Percentiles rank a stretch among this genome's conserved stretches.
phyloP scores from a whole-genome alignment of 1,140 invertebrate species.

The Drosophila arawakana region DNA sequence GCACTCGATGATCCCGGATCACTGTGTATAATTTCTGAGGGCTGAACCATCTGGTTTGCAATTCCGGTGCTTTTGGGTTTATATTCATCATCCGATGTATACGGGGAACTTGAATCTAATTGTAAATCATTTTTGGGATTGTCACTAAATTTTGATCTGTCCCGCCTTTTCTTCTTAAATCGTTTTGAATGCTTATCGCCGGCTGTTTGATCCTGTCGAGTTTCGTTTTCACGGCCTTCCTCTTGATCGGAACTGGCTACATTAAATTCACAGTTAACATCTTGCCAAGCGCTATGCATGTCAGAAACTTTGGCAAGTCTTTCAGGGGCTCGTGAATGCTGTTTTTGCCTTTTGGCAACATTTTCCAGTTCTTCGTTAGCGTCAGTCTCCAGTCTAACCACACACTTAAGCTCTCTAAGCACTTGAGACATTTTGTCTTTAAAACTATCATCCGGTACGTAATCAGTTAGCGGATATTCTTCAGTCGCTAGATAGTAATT shows the following conservation, averaged over 20 bases:
- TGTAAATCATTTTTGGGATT: constrained; percentile 74
- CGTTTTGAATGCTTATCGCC: constrained; percentile 18
- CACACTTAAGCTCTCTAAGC: constrained; percentile 89
- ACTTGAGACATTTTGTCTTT: constrained; percentile 92
- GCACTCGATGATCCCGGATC: constrained; percentile 88
- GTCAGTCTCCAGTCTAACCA: constrained; percentile 85
- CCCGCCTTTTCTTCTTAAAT: constrained; percentile 41
- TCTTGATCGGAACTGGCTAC: constrained; percentile 31
- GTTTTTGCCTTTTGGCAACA: constrained; percentile 22
- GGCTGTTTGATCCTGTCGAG: background rate
- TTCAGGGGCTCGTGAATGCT: constrained; percentile 7
- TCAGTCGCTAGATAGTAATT: background rate
- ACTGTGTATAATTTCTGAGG: background rate
- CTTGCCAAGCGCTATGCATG: constrained; percentile 84
- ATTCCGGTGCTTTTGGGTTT: background rate
- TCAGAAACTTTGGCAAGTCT: constrained; percentile 71
- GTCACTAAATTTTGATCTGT: constrained; percentile 8
- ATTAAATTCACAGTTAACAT: constrained; percentile 61
- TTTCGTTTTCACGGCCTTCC: constrained; percentile 6
- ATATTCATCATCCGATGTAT: constrained; percentile 68
- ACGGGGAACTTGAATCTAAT: constrained; percentile 53
- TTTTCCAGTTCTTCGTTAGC: constrained; percentile 19
- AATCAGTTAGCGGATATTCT: constrained; percentile 44
- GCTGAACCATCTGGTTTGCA: background rate
- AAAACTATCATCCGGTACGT: constrained; percentile 88